A percentile compares a stretch with the other conserved stretches of the same genome.
Conservation (phyloP, 2,113 vertebrate species). For the Ptilonorhynchus violaceus region DNA sequence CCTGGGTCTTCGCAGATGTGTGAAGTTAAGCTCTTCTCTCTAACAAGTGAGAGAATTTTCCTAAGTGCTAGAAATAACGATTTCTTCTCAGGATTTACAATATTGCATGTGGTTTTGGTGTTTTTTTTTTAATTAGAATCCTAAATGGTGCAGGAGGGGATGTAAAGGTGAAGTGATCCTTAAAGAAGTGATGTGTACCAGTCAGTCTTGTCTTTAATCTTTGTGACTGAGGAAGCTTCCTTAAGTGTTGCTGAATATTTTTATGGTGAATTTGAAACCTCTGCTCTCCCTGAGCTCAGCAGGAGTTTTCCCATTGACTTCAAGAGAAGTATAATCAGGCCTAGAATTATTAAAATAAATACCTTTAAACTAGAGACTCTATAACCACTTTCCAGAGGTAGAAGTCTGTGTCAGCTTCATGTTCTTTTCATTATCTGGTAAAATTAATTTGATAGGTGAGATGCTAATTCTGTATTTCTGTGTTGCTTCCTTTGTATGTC, state of each 20-base stretch:
- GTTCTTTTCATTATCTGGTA: slow-evolving; percentile 1
- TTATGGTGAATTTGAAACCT: not conserved
- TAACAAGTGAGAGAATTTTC: too few relatives aligned
- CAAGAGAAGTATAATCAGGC: not conserved
- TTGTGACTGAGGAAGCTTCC: not conserved
- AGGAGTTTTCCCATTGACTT: not conserved
- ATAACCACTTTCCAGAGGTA: not conserved
- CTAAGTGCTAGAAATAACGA: not conserved
- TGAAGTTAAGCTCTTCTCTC: not conserved
- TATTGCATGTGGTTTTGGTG: not conserved
- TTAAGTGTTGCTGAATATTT: slow-evolving; percentile 13
- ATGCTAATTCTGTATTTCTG: slow-evolving; percentile 5
- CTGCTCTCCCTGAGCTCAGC: not conserved
- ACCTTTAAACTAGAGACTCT: not conserved
- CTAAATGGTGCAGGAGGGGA: not conserved
- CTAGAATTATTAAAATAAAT: slow-evolving; percentile 13
- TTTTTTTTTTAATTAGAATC: not conserved
- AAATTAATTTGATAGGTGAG: slow-evolving; percentile 25
- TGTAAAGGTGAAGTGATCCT: not conserved
- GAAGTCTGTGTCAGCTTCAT: not conserved
- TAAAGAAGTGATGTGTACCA: not conserved
- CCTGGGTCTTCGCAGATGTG: not conserved
- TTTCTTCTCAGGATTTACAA: not conserved
- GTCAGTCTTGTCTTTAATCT: not conserved
- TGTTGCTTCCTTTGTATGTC: not conserved